Conservation (phyloP, 2,797 vertebrate species). For the Petrocephalus schoutedeni region DNA sequence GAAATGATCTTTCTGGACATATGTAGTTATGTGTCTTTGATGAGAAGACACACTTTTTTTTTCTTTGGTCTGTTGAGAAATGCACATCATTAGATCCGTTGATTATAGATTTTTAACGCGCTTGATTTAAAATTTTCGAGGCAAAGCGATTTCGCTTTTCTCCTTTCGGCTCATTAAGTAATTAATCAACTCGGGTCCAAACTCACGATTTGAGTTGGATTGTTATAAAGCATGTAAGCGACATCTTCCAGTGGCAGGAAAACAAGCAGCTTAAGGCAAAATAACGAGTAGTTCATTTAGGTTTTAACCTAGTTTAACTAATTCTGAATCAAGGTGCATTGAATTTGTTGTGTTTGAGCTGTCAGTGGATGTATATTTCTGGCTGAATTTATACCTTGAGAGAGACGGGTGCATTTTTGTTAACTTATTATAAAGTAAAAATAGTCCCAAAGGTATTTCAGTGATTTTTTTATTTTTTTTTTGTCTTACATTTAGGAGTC, state of each 20-base stretch:
- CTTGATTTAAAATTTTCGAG: not conserved
- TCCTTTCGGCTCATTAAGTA: not conserved
- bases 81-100: not conserved
- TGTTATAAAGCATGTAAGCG: not conserved
- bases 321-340: not conserved
- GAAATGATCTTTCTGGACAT: not conserved
- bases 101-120: not conserved
- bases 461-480: not conserved
- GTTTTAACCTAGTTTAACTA: not conserved
- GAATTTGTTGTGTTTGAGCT: not conserved
- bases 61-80: not conserved
- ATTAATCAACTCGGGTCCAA: conserved; percentile 1
- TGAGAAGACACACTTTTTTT: not conserved
- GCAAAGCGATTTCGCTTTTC: not conserved
- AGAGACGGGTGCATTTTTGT: not conserved
- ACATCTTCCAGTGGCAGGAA: not conserved
- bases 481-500: not conserved
- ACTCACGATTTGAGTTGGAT: not conserved
- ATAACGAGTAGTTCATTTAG: not conserved
- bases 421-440: not conserved
- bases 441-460: not conserved
- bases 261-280: not conserved
- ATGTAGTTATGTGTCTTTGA: not conserved
- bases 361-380: not conserved
- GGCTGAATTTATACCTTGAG: not conserved